Conservation (phyloP, 2,113 vertebrate species). For the Zosterops hypoxanthus region DNA sequence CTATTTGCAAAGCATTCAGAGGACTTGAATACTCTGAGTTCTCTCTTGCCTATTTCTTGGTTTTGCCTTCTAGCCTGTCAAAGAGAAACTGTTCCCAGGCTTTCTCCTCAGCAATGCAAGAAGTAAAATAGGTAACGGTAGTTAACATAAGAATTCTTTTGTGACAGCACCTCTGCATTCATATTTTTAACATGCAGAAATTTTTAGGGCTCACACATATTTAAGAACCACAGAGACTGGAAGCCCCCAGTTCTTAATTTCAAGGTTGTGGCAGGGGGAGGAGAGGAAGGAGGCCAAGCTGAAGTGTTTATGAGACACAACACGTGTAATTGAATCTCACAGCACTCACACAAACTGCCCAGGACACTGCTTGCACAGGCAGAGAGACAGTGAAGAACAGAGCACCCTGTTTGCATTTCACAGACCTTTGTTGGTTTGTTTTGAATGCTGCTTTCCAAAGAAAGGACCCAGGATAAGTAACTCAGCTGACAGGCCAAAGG, state of each 20-base stretch:
- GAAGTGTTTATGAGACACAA: background rate
- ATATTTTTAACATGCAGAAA: background rate
- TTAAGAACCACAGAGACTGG: background rate
- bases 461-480: background rate
- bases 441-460: constrained; percentile 39
- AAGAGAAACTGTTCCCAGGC: background rate
- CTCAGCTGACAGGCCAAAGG: constrained; percentile 42
- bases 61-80: background rate
- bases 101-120: background rate
- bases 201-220: background rate
- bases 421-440: constrained; percentile 6
- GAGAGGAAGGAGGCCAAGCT: background rate
- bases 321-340: background rate
- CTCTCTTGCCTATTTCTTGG: background rate
- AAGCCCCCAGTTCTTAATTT: background rate
- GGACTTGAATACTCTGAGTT: background rate
- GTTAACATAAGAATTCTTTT: background rate
- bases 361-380: background rate
- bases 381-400: background rate
- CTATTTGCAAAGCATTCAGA: background rate
- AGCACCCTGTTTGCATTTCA: background rate
- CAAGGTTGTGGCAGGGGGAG: background rate
- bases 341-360: background rate
- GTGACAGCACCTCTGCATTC: background rate
- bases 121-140: background rate